Evolutionary conservation across 2,797 vertebrate species (phyloP), one percentile per base, ranked within the genome.

Genomic region (Natrix natrix): DNA sequence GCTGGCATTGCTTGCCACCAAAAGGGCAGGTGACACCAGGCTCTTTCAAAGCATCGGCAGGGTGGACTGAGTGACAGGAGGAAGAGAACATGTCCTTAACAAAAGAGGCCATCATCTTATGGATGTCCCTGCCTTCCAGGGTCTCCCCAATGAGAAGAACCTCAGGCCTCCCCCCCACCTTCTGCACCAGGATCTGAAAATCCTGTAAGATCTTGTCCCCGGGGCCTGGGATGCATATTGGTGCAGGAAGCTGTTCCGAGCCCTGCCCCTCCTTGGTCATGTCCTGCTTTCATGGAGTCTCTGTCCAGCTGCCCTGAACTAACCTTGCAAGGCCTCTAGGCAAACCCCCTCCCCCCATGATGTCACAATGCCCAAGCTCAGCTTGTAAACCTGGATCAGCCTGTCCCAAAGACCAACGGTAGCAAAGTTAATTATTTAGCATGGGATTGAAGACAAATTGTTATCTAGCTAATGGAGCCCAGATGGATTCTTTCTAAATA

Each of bases 61-160:
- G 87, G 43, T 43, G 56, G 52, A 93, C 63, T 0, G 93, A n/a
- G 12, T 89, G 61, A n/a, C 69, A 89, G 22, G 54, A 22, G 28
- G 92, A 54, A 1, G 87, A 56, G n/a, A 94, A 93, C 12, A 94
- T 17, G 55, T 94, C 93, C 74, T 87, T 32, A 28, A 92, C 87
- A 14, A 94, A 94, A 78, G 87, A 4, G 7, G 69, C 10, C 93
- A 94, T 92, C 86, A 92, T 83, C 32, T 54, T n/a, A 0, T 92
- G 90, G n/a, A 91, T 91, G 26, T 93, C 93, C 54, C 89, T 52
- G 60, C 87, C 93, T n/a, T 86, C 92, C 22, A 91, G 52, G 1
- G 93, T 74, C 90, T 94, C 93, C 60, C 93, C 92, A 0, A 94
- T 86, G 10, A 94, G 93, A 4, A 94, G 92, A 11, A 94, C 92